Evolutionary conservation across 2,113 vertebrate species (phyloP).

Genomic region (Phylloscopus trochiloides): DNA sequence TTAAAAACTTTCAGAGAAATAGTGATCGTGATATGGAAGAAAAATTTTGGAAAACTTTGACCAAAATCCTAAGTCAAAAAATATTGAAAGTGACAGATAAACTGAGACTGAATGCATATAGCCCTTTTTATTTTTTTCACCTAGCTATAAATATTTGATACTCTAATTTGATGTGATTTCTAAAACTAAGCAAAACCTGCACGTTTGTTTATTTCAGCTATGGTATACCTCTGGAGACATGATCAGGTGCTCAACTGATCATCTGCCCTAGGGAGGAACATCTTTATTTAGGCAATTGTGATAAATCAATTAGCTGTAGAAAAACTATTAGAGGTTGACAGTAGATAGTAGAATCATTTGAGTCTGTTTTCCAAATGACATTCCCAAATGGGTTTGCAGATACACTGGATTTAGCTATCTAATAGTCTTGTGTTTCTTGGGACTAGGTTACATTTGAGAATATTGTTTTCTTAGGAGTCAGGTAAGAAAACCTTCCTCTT

Average conservation of each 20-base stretch:
- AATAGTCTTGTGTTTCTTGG: background rate
- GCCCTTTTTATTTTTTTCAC: background rate
- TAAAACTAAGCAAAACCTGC: background rate
- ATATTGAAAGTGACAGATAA: background rate
- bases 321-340: background rate
- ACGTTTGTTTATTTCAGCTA: background rate
- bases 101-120: background rate
- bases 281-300: background rate
- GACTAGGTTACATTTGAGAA: background rate
- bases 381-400: background rate
- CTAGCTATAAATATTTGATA: background rate
- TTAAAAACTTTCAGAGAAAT: background rate
- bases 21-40: background rate
- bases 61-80: background rate
- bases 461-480: background rate
- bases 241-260: background rate
- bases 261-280: background rate
- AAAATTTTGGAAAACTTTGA: background rate
- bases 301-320: background rate
- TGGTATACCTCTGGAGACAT: background rate
- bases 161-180: background rate
- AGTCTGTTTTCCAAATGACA: background rate
- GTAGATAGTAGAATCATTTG: background rate
- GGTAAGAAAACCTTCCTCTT: background rate
- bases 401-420: background rate